These are phyloP conservation scores for Microtus oregoni DNA, from an alignment of 2,113 vertebrate species.

Conservation along the genomic window DNA sequence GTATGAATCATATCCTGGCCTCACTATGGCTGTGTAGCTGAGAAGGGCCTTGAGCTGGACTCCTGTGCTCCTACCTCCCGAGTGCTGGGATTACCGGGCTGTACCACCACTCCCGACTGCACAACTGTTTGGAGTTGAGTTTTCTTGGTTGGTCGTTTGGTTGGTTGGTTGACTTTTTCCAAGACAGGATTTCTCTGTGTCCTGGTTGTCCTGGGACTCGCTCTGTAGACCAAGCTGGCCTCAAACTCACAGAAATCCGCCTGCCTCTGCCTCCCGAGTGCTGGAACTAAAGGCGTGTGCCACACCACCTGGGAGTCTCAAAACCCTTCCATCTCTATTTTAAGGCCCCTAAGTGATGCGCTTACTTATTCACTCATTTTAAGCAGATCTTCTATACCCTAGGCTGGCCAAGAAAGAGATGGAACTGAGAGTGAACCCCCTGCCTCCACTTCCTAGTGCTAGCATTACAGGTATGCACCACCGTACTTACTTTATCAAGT, in stretches of 20 bases:
- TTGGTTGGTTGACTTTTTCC: too few species aligned
- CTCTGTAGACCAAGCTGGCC: too few species aligned
- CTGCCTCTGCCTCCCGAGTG: too few species aligned
- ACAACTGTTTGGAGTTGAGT: neutral
- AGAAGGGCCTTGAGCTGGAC: neutral
- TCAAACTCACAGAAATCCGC: too few species aligned
- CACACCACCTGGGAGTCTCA: neutral
- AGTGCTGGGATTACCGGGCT: neutral
- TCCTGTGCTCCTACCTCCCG: neutral
- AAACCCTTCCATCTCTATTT: neutral
- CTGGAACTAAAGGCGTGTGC: too few species aligned
- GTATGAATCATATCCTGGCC: neutral
- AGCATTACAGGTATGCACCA: too few species aligned
- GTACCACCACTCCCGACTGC: neutral
- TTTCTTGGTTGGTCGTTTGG: neutral
- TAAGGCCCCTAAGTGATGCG: neutral
- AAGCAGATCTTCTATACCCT: neutral
- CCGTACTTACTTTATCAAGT: neutral
- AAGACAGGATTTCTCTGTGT: too few species aligned
- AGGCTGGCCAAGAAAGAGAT: neutral
- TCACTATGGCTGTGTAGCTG: neutral
- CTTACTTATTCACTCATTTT: neutral
- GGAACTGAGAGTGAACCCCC: neutral
- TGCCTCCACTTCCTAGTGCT: neutral
- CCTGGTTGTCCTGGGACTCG: too few species aligned